Base-by-base conservation (phyloP, 2,888 invertebrate species). In the Hyposoter dolosus region DNA sequence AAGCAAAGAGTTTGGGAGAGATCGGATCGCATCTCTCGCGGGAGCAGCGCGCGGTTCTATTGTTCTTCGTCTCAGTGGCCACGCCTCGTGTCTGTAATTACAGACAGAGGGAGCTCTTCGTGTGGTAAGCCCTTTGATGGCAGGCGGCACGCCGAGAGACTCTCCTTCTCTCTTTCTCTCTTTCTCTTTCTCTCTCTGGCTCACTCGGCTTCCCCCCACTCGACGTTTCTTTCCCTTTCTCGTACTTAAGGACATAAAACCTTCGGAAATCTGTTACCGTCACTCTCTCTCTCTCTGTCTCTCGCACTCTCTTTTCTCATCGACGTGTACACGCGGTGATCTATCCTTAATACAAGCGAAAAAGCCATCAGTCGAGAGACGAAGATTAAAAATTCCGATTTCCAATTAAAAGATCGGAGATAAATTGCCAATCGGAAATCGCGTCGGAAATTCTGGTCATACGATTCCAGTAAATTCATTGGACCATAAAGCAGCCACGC, bases 51-150 rank as follows among this genome's bases (percentile, higher is more conserved):
- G 93, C 93, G 93, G 93, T 91, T 89, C 93, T 92, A 93, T 93
- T 94, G 93, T 94, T 93, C 94, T 93, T 93, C 90, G 89, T 87
- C 71, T 78, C 85, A 85, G 88, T 89, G 85, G 90, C 93, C 93
- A 93, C 94, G 93, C 94, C 93, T 93, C 91, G 92, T 92, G 93
- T 92, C 94, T 93, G 93, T 94, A 94, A 94, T 94, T 94, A 94
- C 92, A 93, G 94, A 91, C 93, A 92, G 91, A 84, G 53, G 56
- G 65, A 65, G 78, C 69, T 92, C 91, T 90, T 90, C 90, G 90
- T 89, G 90, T 65, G 89, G 90, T 89, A 90, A 91, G 90, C 90
- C 91, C 93, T 93, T 94, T 94, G 93, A 94, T 93, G 93, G 76
- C 91, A 89, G 88, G 91, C 92, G 92, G 89, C 89, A 69, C 66